phyloP scores from a whole-genome alignment of 2,888 invertebrate genomes.

The Acrobasis repandana region DNA sequence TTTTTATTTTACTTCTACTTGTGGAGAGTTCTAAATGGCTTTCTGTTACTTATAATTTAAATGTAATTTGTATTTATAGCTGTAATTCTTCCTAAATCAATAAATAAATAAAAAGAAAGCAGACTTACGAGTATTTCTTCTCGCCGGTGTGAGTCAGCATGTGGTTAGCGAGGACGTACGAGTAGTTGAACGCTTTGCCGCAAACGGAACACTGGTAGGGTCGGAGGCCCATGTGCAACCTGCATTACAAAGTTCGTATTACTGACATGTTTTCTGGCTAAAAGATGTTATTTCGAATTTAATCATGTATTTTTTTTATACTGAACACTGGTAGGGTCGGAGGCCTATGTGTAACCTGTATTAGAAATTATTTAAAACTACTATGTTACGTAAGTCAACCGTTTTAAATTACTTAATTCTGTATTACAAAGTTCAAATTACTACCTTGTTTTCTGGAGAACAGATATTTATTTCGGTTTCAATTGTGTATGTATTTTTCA shows the following conservation, averaged over 20 bases:
- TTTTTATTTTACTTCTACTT: too few species aligned
- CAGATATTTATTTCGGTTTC: too few species aligned
- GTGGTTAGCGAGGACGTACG: constrained; percentile 77
- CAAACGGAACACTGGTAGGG: constrained; percentile 78
- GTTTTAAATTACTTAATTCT: too few species aligned
- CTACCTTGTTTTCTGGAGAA: too few species aligned
- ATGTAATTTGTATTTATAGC: too few species aligned
- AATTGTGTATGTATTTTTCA: background rate
- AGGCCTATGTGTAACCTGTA: constrained; percentile 77
- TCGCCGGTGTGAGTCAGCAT: constrained; percentile 80
- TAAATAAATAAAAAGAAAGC: background rate
- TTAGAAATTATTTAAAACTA: too few species aligned
- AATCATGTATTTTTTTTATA: constrained; percentile 32
- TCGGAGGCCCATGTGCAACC: constrained; percentile 77
- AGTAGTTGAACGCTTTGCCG: constrained; percentile 77
- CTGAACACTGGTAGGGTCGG: constrained; percentile 74
- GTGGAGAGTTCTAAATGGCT: too few species aligned
- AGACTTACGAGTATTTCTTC: constrained; percentile 78
- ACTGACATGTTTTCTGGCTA: too few species aligned
- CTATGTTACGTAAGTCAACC: too few species aligned
- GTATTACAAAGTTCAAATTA: too few species aligned
- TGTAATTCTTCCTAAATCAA: too few species aligned
- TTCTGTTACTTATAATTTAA: too few species aligned
- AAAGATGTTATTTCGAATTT: background rate
- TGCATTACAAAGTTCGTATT: constrained; percentile 34